phyloP scores from a whole-genome alignment of 1,140 invertebrate species.

The Agrilus planipennis region DNA sequence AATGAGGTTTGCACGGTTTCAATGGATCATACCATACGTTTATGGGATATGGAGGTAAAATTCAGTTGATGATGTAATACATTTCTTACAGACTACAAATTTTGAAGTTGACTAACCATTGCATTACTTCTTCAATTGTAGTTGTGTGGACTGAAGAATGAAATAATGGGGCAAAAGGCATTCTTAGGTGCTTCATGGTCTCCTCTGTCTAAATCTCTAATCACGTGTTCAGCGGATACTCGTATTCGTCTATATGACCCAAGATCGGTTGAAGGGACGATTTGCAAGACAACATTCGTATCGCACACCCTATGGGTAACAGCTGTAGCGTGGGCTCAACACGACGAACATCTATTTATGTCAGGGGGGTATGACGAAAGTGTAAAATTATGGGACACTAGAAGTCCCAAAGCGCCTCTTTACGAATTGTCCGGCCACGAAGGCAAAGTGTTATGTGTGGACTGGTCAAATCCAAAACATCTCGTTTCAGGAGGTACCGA shows the following conservation, averaged over 20 bases:
- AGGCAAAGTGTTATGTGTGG: conserved; percentile 86
- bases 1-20: conserved; percentile 67
- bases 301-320: conserved; percentile 91
- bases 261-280: conserved; percentile 69
- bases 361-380: conserved; percentile 85
- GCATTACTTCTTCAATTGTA: conserved; percentile 39
- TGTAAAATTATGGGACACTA: conserved; percentile 91
- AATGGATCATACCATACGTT: conserved; percentile 91
- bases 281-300: conserved; percentile 78
- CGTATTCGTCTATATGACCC: conserved; percentile 87
- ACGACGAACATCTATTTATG: conserved; percentile 75
- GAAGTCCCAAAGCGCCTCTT: conserved; percentile 83
- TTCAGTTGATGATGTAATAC: background rate
- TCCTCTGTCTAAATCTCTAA: conserved; percentile 53
- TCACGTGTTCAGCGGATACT: conserved; percentile 83
- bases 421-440: conserved; percentile 90
- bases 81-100: conserved; percentile 1
- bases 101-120: background rate
- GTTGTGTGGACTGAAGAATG: conserved; percentile 65
- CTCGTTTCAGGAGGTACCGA: conserved; percentile 90
- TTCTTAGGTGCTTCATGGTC: conserved; percentile 84
- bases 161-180: conserved; percentile 79
- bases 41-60: conserved; percentile 67
- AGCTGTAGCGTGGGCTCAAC: conserved; percentile 79
- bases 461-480: conserved; percentile 80